Percentiles rank a stretch among this genome's conserved stretches.
Conservation (phyloP, 2,113 vertebrate genomes). For the Osmerus mordax region DNA sequence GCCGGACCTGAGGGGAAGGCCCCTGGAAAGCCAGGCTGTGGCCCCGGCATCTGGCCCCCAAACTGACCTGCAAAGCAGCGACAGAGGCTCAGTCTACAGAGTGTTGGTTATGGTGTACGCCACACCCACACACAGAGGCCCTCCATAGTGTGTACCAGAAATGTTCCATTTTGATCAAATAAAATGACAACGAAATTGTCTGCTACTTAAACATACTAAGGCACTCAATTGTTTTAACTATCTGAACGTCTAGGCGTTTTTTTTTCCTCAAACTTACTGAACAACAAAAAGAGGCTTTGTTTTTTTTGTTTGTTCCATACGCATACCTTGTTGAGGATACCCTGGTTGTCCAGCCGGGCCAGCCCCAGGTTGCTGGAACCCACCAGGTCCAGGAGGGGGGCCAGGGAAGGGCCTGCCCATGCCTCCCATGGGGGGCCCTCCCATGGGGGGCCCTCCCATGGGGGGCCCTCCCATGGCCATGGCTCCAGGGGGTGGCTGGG, state of each 20-base stretch:
- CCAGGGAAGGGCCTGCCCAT: conserved; percentile 72
- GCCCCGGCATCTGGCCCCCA: conserved; percentile 78
- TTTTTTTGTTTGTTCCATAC: not conserved
- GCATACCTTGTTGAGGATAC: conserved; percentile 79
- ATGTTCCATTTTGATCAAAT: no score
- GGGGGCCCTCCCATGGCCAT: conserved; percentile 66
- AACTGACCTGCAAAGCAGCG: conserved; percentile 68
- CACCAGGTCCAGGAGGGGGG: conserved; percentile 58
- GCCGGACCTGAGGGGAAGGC: conserved; percentile 75
- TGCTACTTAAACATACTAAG: no score
- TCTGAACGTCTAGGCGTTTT: no score
- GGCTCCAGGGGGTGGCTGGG: conserved; percentile 57
- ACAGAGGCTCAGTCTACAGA: conserved; percentile 4
- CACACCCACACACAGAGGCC: not conserved
- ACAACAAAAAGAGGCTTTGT: no score
- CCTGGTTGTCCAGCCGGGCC: conserved; percentile 71
- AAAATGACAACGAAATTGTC: no score
- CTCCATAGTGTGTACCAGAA: not conserved
- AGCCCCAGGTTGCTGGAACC: conserved; percentile 70
- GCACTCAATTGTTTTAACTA: no score
- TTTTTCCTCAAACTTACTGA: no score
- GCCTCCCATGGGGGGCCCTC: conserved; percentile 44
- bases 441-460: conserved; percentile 47
- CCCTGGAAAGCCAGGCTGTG: conserved; percentile 78
- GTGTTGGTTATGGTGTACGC: not conserved